Evolutionary conservation across 2,113 vertebrate genomes (phyloP), one percentile per base, ranked within the genome.

Genomic region (Saccopteryx bilineata): DNA sequence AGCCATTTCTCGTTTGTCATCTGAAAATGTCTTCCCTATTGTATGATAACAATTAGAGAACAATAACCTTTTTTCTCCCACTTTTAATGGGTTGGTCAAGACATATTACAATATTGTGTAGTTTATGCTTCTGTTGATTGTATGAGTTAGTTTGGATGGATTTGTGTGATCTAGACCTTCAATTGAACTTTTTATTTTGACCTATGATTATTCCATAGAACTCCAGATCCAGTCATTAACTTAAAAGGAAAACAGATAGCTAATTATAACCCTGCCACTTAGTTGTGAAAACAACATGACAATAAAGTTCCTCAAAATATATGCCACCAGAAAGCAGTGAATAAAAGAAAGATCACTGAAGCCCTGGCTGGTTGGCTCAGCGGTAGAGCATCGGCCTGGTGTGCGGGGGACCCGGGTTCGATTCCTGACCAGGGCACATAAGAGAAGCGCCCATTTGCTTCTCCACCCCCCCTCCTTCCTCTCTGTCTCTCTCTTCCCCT

Each of bases 221-320:
- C 23, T 28, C 15, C 26, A 61, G 58, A 48, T 76, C 7, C 15
- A 39, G 39, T 75, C 9, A 68, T 24, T 58, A 75, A 87, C 13
- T 31, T 68, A 46, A 85, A 86, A 85, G 12, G 19, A 83, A 11
- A n/a, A 71, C 9, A 28, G 7, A 54, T 86, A 21, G 23, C 54
- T 68, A 69, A 56, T 14, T 52, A 23, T 85, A 78, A 50, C 14
- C 26, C 2, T 75, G 65, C 9, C 23, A 60, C 89, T 7, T 83
- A 18, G 48, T 23, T 71, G 23, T 46, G 71, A 79, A 86, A 95
- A 66, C 13, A 72, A 39, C 39, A 48, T n/a, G 85, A 52, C n/a
- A 92, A 33, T 56, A 72, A 90, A 87, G 58, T 17, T 60, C 46
- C 81, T 95, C 19, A 83, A 93, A 86, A 86, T 19, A 5, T 54